phyloP scores from a whole-genome alignment of 2,888 invertebrate genomes.

The Melanchra persicariae region DNA sequence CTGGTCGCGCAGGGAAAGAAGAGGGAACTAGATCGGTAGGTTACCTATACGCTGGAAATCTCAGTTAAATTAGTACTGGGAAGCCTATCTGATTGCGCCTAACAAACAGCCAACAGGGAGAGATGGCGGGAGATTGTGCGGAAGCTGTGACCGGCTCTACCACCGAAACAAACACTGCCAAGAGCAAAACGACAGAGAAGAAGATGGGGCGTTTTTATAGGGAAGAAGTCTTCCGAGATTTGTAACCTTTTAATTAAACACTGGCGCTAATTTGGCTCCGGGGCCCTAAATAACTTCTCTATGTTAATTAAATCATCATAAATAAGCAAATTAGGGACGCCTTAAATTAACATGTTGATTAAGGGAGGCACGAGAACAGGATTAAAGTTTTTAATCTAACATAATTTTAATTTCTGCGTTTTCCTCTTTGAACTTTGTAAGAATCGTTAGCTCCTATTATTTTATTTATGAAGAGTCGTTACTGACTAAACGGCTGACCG shows the following conservation, averaged over 20 bases:
- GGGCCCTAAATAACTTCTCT: conserved; percentile 29
- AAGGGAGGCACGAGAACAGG: conserved; percentile 20
- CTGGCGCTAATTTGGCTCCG: conserved; percentile 2
- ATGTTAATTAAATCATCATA: conserved; percentile 60
- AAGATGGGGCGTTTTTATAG: no score
- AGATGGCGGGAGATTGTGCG: no score
- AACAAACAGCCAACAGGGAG: no score
- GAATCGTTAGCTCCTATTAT: background rate
- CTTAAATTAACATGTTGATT: conserved; percentile 47
- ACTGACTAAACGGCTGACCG: background rate
- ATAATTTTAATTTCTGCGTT: conserved; percentile 8
- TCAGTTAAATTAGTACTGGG: no score
- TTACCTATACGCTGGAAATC: no score
- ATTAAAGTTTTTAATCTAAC: conserved; percentile 34
- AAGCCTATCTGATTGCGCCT: no score
- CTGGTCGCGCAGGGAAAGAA: no score
- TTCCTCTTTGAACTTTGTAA: background rate
- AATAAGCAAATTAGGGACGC: conserved; percentile 45
- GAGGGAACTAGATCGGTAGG: no score
- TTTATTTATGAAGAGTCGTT: background rate
- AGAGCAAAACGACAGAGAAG: no score
- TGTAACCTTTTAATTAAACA: conserved; percentile 45
- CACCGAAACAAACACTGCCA: no score
- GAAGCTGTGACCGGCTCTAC: no score
- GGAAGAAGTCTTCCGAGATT: no score